These are phyloP conservation scores for Clarias gariepinus DNA, from an alignment of 2,113 vertebrate species.

Conservation along the genomic window DNA sequence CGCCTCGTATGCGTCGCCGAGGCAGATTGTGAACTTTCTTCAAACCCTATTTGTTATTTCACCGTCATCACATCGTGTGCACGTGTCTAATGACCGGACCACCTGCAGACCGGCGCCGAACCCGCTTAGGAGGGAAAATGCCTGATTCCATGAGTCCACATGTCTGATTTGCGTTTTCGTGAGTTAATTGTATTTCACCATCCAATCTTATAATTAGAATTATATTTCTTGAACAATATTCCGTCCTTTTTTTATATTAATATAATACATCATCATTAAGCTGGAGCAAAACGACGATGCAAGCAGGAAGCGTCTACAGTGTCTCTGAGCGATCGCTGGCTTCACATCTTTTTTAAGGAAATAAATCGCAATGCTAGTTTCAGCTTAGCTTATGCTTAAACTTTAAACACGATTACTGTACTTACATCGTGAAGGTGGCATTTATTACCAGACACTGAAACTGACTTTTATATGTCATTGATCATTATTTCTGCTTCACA, in stretches of 20 bases:
- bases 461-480: too few relatives aligned
- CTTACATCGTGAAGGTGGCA: background rate
- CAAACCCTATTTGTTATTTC: background rate
- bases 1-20: background rate
- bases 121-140: background rate
- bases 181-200: background rate
- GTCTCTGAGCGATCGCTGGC: background rate
- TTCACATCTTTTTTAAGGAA: background rate
- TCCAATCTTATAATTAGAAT: background rate
- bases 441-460: background rate
- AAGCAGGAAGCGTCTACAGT: background rate
- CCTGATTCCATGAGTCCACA: background rate
- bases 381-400: too few relatives aligned
- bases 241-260: background rate
- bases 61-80: background rate
- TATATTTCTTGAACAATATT: background rate
- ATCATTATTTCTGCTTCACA: too few relatives aligned
- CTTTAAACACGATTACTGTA: background rate
- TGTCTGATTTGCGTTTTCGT: background rate
- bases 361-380: too few relatives aligned
- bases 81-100: background rate
- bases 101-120: background rate
- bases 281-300: background rate
- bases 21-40: background rate
- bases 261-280: background rate